Evolutionary conservation across 2,888 invertebrate species (phyloP), one percentile per base, ranked within the genome.

Genomic region (Cephus spinipes): DNA sequence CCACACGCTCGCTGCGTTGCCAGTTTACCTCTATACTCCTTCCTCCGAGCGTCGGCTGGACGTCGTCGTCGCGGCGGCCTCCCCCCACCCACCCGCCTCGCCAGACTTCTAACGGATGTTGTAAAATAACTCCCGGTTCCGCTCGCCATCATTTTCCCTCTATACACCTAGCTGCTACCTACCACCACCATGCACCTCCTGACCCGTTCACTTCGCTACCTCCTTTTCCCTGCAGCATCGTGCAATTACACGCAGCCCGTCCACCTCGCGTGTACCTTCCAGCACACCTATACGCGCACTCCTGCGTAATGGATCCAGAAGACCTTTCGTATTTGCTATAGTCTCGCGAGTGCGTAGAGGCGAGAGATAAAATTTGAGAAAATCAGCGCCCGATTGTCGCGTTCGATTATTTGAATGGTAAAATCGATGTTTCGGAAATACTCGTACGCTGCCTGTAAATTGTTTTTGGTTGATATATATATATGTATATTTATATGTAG

Each of bases 1-100:
- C 81, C 74, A 73, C 69, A 69, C 69, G 75, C 77, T 82, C 83
- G 80, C 40, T 55, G 77, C 80, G 84, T 84, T 84, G 84, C 84
- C 84, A 80, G 80, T 77, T 84, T 76, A 55, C 81, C 80, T 79
- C 30, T 31, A 9, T 34, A 12, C 74, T 73, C 35, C n/a, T 35
- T 35, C 23, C 71, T 3, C 30, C 11, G 23, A 33, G 35, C 34
- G 31, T 73, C 34, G 74, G 74, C 34, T 73, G 74, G 74, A 73
- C 34, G 33, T 12, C n/a, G 35, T 30, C 73, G 73, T 73, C 35
- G 35, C 74, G 33, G 71, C 32, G 71, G 12, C 71, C 23, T 3
- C 30, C 71, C 32, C n/a, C 32, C 3, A 0, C 12, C 1, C 31
- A 1, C 33, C 73, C 34, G 23, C 4, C 71, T 12, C 69, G 30